Conservation (phyloP, 2,888 invertebrate genomes). For the Onthophagus sagittarius region DNA sequence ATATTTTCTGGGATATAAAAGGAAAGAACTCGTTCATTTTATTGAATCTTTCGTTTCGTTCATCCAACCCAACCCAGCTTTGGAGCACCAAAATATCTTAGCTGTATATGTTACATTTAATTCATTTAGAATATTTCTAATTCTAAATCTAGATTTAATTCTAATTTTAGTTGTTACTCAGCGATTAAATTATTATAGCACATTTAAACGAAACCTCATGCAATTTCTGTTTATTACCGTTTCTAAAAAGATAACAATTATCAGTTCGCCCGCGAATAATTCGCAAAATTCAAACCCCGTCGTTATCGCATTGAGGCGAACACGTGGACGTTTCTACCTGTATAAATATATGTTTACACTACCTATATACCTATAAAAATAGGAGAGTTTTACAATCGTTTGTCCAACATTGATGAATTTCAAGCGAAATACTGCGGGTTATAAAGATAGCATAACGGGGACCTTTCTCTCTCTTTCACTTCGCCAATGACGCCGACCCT, state of each 20-base stretch:
- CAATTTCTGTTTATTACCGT: background rate
- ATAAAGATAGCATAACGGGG: background rate
- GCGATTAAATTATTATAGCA: too few species aligned
- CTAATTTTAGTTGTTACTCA: too few species aligned
- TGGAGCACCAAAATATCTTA: too few species aligned
- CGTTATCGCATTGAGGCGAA: background rate
- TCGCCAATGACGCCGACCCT: background rate
- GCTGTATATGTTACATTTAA: too few species aligned
- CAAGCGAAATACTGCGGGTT: background rate
- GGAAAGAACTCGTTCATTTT: too few species aligned
- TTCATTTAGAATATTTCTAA: too few species aligned
- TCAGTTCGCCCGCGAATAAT: background rate
- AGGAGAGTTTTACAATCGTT: background rate
- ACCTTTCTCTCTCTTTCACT: background rate
- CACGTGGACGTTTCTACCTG: background rate
- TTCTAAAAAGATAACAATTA: background rate
- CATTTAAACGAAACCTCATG: background rate
- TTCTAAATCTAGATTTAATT: too few species aligned
- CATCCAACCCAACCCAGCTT: too few species aligned
- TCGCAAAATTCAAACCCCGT: background rate
- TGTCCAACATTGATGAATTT: background rate
- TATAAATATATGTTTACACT: background rate
- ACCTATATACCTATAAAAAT: background rate
- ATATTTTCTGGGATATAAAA: too few species aligned
- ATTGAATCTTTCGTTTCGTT: too few species aligned